These are phyloP conservation scores for Gulo gulo DNA, from an alignment of 2,113 vertebrate genomes.

Conservation along the genomic window DNA sequence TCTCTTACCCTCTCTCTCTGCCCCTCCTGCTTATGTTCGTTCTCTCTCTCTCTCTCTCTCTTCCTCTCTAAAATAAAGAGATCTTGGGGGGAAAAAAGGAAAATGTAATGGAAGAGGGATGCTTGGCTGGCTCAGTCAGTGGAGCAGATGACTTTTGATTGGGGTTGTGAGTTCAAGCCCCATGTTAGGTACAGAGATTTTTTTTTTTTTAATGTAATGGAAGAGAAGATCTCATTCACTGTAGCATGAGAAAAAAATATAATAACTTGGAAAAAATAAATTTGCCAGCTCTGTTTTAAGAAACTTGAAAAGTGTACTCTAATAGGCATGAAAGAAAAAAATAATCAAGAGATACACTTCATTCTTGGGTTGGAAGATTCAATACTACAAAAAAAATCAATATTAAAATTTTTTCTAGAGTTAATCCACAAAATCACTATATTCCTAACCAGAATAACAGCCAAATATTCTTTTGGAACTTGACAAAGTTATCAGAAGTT, in stretches of 20 bases:
- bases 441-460: background rate
- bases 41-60: no score
- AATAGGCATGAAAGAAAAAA: background rate
- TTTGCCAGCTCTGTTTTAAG: background rate
- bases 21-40: background rate
- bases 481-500: background rate
- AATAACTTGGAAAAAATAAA: background rate
- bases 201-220: background rate
- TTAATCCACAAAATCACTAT: background rate
- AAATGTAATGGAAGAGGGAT: background rate
- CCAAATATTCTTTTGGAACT: background rate
- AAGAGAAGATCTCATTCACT: background rate
- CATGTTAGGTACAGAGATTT: background rate
- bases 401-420: background rate
- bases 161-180: background rate
- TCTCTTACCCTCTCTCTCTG: background rate
- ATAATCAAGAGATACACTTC: background rate
- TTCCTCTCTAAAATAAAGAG: background rate
- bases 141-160: background rate
- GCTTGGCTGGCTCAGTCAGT: background rate
- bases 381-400: background rate
- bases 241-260: background rate
- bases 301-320: background rate
- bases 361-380: background rate
- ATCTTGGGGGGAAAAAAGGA: background rate